A percentile compares a stretch with the other conserved stretches of the same genome.
Conservation (phyloP, 2,888 invertebrate genomes). For the Andrena minutula region DNA sequence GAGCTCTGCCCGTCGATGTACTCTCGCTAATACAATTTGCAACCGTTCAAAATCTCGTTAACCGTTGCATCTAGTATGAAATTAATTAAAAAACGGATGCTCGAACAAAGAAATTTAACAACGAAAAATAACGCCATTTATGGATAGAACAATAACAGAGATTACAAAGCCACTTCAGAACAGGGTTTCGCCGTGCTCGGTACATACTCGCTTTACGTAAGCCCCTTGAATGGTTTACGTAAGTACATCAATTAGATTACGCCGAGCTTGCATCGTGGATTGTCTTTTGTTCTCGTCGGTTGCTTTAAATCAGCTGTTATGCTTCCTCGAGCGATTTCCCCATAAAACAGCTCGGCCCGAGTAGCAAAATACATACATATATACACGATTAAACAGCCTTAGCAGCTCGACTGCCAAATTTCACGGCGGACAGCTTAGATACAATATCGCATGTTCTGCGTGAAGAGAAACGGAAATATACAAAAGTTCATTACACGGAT, state of each 20-base stretch:
- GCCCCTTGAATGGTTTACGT: constrained; percentile 23
- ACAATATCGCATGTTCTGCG: not conserved
- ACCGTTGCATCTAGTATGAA: not conserved
- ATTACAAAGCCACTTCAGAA: not conserved
- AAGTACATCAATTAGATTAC: constrained; percentile 44
- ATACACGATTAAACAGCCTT: constrained; percentile 2
- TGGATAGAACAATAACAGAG: not conserved
- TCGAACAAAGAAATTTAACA: not conserved
- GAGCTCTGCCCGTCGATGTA: not conserved
- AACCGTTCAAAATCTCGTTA: constrained; percentile 5
- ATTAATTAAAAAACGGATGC: not conserved
- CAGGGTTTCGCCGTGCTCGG: constrained; percentile 19
- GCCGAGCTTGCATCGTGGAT: constrained; percentile 26
- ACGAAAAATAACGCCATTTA: not conserved
- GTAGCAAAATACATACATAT: constrained; percentile 13
- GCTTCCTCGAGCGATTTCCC: constrained; percentile 10
- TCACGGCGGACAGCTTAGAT: not conserved
- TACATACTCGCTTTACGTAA: constrained; percentile 32
- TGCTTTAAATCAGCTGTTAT: not conserved
- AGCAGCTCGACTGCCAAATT: not conserved
- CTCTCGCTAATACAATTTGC: not conserved
- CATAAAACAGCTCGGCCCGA: constrained; percentile 4
- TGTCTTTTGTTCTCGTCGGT: constrained; percentile 34
- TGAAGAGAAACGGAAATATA: constrained; percentile 14
- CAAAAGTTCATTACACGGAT: not conserved